Evolutionary conservation across 1,140 invertebrate species (phyloP).

Genomic region (Theocolax elegans): DNA sequence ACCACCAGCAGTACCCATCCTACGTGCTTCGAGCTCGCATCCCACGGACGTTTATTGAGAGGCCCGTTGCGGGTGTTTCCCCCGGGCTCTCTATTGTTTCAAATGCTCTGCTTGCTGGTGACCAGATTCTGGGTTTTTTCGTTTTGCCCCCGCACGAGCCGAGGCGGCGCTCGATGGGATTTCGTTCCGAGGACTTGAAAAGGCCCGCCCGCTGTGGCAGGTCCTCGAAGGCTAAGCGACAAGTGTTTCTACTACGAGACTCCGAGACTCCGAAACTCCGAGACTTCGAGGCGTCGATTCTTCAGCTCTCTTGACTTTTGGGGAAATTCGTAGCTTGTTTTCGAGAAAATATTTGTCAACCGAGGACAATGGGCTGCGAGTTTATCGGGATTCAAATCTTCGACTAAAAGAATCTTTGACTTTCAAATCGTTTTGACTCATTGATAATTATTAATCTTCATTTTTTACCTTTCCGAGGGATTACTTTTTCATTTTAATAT

Average conservation of each 20-base stretch:
- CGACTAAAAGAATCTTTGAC: too few species aligned
- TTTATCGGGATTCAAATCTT: too few species aligned
- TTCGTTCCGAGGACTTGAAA: background rate
- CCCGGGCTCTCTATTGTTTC: conserved; percentile 27
- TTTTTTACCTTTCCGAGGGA: too few species aligned
- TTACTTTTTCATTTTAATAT: too few species aligned
- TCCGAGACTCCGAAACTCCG: too few species aligned
- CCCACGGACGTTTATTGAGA: background rate
- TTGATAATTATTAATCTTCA: too few species aligned
- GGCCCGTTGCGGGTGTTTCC: conserved; percentile 40
- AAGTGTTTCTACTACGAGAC: conserved; percentile 11
- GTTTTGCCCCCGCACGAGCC: background rate
- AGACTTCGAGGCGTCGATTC: too few species aligned
- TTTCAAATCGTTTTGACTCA: too few species aligned
- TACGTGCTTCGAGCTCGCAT: too few species aligned
- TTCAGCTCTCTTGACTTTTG: conserved; percentile 32
- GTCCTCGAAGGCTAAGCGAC: conserved; percentile 13
- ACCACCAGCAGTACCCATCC: conserved; percentile 46
- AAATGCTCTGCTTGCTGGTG: background rate
- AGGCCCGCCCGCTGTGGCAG: conserved; percentile 14
- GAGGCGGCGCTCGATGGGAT: conserved; percentile 10
- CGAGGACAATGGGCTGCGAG: background rate
- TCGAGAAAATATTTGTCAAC: background rate
- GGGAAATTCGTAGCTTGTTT: background rate
- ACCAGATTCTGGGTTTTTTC: conserved; percentile 18